phyloP scores from a whole-genome alignment of 2,797 vertebrate species.

The Garrulus glandarius region DNA sequence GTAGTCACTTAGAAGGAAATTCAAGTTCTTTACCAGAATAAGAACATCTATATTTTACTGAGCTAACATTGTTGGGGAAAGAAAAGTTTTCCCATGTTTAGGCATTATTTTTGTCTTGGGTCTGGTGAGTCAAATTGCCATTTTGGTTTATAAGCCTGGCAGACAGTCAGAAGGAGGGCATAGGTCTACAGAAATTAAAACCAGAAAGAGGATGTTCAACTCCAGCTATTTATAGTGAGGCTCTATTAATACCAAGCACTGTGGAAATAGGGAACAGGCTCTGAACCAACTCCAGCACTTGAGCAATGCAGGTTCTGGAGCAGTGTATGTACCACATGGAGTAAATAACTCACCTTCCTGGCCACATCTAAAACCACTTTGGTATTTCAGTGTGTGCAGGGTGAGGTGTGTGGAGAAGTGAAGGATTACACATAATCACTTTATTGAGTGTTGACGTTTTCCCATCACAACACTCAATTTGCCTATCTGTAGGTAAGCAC shows the following conservation, averaged over 20 bases:
- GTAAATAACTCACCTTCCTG: background rate
- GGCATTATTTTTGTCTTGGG: background rate
- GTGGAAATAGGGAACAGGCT: background rate
- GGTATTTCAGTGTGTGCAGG: background rate
- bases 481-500: background rate
- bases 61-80: background rate
- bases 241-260: background rate
- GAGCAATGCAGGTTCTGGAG: background rate
- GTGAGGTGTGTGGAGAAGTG: background rate
- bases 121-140: background rate
- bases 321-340: background rate
- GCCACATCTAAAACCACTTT: background rate
- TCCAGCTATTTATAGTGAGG: background rate
- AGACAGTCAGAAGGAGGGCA: background rate
- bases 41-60: background rate
- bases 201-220: background rate
- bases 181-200: constrained; percentile 24
- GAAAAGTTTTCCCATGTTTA: constrained; percentile 19
- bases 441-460: background rate
- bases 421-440: background rate
- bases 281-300: background rate
- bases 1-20: background rate
- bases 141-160: constrained; percentile 9
- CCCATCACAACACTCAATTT: background rate
- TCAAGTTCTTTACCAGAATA: background rate